phyloP scores from a whole-genome alignment of 2,113 vertebrate species.

The Triplophysa rosa region DNA sequence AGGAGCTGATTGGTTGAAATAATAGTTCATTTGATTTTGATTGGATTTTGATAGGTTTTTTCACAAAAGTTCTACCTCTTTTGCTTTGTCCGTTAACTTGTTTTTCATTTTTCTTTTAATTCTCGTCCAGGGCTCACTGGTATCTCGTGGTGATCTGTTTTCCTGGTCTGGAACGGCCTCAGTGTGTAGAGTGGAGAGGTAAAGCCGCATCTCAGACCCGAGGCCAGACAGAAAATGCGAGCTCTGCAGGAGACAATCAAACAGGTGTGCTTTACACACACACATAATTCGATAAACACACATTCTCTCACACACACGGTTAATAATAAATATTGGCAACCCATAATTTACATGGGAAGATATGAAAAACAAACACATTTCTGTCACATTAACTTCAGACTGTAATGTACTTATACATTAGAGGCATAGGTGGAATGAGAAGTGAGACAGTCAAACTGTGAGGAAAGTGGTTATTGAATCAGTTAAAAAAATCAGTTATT shows the following conservation, averaged over 20 bases:
- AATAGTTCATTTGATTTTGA: no score
- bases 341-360: not conserved
- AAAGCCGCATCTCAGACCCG: conserved; percentile 35
- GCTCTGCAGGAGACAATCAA: conserved; percentile 19
- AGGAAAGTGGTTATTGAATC: no score
- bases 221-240: conserved; percentile 10
- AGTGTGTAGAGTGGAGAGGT: conserved; percentile 68
- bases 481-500: no score
- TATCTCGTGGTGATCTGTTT: conserved; percentile 93
- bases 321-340: not conserved
- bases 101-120: conserved; percentile 2
- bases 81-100: not conserved
- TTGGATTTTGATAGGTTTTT: no score
- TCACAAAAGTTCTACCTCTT: not conserved
- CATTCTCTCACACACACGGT: not conserved
- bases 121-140: conserved; percentile 84
- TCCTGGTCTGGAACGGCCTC: conserved; percentile 81
- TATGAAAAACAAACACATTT: no score
- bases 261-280: conserved; percentile 40
- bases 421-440: no score
- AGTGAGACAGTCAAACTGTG: no score
- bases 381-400: no score
- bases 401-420: no score
- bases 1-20: no score
- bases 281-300: not conserved